These are phyloP conservation scores for Dromiciops gliroides DNA, from an alignment of 2,113 vertebrate genomes.

Conservation along the genomic window DNA sequence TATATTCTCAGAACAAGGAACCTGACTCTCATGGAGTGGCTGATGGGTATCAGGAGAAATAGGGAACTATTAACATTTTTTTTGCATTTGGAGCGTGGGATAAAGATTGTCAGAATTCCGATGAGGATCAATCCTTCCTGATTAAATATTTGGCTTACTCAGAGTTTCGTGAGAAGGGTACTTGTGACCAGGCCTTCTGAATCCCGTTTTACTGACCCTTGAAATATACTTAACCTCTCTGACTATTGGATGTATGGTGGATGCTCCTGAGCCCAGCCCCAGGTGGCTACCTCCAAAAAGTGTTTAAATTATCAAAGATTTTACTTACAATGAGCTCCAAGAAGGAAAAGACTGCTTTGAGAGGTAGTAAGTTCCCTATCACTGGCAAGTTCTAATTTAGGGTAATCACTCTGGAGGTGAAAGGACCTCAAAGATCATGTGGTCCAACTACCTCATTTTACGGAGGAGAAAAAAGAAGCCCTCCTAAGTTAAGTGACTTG, in stretches of 20 bases:
- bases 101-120: background rate
- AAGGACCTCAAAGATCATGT: background rate
- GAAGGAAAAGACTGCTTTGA: background rate
- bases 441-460: background rate
- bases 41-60: background rate
- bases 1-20: background rate
- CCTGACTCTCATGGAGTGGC: background rate
- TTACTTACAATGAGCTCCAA: background rate
- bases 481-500: background rate
- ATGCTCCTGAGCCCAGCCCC: background rate
- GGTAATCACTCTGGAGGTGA: background rate
- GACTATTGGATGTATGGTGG: background rate
- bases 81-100: background rate
- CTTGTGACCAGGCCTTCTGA: background rate
- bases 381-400: background rate
- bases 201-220: background rate
- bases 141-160: background rate
- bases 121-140: background rate
- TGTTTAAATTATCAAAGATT: background rate
- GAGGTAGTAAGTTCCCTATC: no score
- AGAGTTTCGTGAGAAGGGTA: background rate
- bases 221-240: background rate
- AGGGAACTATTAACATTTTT: background rate
- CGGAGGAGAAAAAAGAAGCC: background rate
- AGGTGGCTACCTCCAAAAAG: background rate